Evolutionary conservation across 2,113 vertebrate species (phyloP), one percentile per base, ranked within the genome.

Genomic region (Alligator sinensis): DNA sequence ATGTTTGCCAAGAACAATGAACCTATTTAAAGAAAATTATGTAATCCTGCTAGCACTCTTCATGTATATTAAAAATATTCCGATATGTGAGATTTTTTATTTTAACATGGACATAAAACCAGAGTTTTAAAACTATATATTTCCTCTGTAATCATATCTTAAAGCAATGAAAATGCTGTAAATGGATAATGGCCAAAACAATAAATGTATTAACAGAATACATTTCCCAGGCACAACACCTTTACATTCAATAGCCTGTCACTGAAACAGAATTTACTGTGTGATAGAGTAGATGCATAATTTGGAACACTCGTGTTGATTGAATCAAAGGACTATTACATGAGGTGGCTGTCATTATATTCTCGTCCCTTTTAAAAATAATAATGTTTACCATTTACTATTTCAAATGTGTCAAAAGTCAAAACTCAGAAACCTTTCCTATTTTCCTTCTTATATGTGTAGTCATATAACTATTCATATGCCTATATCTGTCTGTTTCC

Each of bases 341-440:
- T 90, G 96, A 96, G 95, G 81, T 92, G 84, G 78, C 64, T 24
- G 21, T 76, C 84, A 91, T 74, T 1, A 55, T 63, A 58, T 81
- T 92, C 89, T 19, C 58, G 57, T 64, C 63, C 86, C 86, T 92
- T 88, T 79, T 80, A 88, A 93, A 78, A 95, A 96, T 77, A 85
- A 47, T 47, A 47, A 47, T 47, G 47, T 86, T 93, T 89, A 85
- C 88, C 24, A 88, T 68, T 86, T 2, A 14, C 47, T 54, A 91
- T 63, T 87, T 93, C 11, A 9, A 3, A 1, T 63, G 83, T 89
- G 75, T 59, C 28, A 68, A 68, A 88, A 82, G 25, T 82, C 62
- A n/a, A 30, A 19, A 77, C 86, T 92, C 66, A 66, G 17, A 78
- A 62, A 78, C n/a, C 38, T 72, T 57, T 80, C 62, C 82, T 57